Evolutionary conservation across 2,113 vertebrate genomes (phyloP), one percentile per base, ranked within the genome.

Genomic region (Dendrocopos noguchii): DNA sequence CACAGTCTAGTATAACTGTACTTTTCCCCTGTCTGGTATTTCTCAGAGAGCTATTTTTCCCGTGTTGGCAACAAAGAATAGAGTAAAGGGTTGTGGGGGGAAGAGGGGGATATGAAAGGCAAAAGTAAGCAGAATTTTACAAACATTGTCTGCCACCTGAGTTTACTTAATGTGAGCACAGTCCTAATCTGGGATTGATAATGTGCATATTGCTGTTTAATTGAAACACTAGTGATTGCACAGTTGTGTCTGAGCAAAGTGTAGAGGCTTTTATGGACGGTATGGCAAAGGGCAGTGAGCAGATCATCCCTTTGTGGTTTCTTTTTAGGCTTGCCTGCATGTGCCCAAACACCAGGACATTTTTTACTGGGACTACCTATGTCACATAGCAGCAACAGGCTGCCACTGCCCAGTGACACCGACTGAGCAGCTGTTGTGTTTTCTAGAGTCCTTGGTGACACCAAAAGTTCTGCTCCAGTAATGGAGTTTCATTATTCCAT

Each of bases 101-200:
- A 67, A 10, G 39, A 11, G 10, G 6, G 11, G 13, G 22, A 13
- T 8, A 29, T 42, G 36, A 70, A 67, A 66, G 17, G 34, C 61
- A 27, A 50, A 64, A 80, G 24, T 21, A 68, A 61, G 46, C 34
- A 44, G 25, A 31, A 68, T 91, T 95, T 76, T 67, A 68, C 42
- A 76, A 90, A 20, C 70, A 91, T 84, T 90, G 93, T 93, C 93
- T 95, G 68, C 67, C 79, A 90, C 81, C 75, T 95, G 63, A 94
- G 96, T 97, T 97, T 97, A 82, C 68, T 96, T 97, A 79, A 92
- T 84, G 55, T 47, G 86, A 91, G 68, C 84, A 84, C 94, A 95
- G 19, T 95, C 95, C 94, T 93, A 94, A 96, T 97, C 95, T 97
- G 94, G 97, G 82, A 87, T 92, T 92, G 70, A 63, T 81, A 91